These are phyloP conservation scores for Petrocephalus zakoni DNA, from an alignment of 2,113 vertebrate species.

Conservation along the genomic window DNA sequence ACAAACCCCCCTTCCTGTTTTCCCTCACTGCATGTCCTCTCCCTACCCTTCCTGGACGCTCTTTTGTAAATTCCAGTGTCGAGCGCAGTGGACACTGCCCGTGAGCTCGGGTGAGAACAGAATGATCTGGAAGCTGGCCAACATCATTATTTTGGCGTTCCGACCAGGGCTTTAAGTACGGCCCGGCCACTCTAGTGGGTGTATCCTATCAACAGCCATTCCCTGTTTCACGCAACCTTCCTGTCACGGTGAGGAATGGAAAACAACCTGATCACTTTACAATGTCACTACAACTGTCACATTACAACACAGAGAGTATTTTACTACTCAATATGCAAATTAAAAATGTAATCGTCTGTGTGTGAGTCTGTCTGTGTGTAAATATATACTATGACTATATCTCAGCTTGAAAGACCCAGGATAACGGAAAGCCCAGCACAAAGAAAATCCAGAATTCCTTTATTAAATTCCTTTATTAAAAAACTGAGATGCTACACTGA, in stretches of 20 bases:
- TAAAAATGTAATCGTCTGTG: not conserved
- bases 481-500: not conserved
- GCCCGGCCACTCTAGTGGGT: not conserved
- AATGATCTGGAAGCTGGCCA: slow-evolving; percentile 8
- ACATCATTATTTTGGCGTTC: slow-evolving; percentile 5
- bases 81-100: not conserved
- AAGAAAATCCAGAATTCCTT: not conserved
- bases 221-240: not conserved
- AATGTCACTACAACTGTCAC: not conserved
- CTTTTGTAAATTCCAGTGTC: not conserved
- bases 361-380: not conserved
- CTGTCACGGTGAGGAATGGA: not conserved
- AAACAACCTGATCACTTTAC: not conserved
- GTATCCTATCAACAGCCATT: not conserved
- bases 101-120: slow-evolving; percentile 10
- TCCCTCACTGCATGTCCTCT: slow-evolving; percentile 14
- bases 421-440: not conserved
- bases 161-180: not conserved
- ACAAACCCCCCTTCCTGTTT: slow-evolving; percentile 5
- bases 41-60: slow-evolving; percentile 8
- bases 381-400: not conserved
- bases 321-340: not conserved
- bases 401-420: not conserved
- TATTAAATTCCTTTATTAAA: not conserved
- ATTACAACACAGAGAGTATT: not conserved